Base-by-base conservation (phyloP, 2,113 vertebrate genomes). In the Embiotoca jacksoni region DNA sequence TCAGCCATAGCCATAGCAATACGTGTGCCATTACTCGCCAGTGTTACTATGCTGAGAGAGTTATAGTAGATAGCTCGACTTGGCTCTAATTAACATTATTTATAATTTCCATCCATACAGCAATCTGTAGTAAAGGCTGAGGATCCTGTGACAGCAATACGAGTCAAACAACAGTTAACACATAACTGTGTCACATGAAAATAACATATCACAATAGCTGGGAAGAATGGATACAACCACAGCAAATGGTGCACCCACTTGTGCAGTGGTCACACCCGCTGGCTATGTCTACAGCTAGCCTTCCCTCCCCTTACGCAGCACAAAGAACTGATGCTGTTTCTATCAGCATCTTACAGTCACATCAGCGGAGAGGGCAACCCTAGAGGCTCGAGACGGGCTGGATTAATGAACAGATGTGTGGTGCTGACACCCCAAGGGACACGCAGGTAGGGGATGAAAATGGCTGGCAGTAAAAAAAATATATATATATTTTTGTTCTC, bases 381-480 rank as follows among this genome's bases (percentile, higher is more conserved):
- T 79, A 53, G 75, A 87, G 89, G 82, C 78, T 90, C 14, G 50
- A 89, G 78, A 80, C 64, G 1, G 53, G 72, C 62, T 49, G 70
- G 89, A 93, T 88, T 90, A 90, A 91, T 92, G 85, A 90, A 83
- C 76, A 81, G 60, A 77, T n/a, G 71, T 63, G 80, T 78, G 55
- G 82, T 64, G 65, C 75, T 79, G 77, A 88, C 81, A 82, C 69
- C 74, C 50, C 32, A 1, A 64, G 80, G 83, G 80, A 85, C 70
- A 63, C 54, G 68, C 67, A 85, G 70, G 71, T 59, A 68, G 68
- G 68, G 67, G 69, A 78, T 35, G 11, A 76, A 74, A 82, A 69
- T 0, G 67, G 36, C 52, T 64, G 7, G 6, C 30, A 13, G 13
- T 23, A 66, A 70, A 67, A 61, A 63, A 69, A 68, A 58, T 53